Evolutionary conservation across 2,113 vertebrate genomes (phyloP), one percentile per base, ranked within the genome.

Genomic region (Argyrosomus japonicus): DNA sequence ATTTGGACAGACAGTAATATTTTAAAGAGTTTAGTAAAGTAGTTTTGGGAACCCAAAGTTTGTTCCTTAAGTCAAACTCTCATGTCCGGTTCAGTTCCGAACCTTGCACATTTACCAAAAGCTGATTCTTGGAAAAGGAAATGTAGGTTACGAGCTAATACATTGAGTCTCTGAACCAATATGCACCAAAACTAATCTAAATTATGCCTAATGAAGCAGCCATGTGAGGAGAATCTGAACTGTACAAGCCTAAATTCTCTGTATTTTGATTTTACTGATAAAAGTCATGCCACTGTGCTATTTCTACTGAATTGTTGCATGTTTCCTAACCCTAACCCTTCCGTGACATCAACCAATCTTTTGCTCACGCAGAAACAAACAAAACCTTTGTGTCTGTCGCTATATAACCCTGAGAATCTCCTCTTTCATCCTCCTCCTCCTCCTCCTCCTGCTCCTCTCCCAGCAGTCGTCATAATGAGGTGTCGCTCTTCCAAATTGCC

Each of bases 401-500:
- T 58, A 54, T 11, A 73, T 68, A 56, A 19, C 10, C 47, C 40
- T 5, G 54, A 71, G 45, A 71, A 57, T 21, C 61, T 62, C 68
- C 73, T 27, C 60, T 4, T 36, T 29, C 68, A 53, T 36, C 51
- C 45, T 14, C 14, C n/a, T 40, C 75, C 19, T 65, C 32, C 23
- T 36, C 51, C 45, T 19, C 14, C n/a, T 40, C 75, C 19, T 67
- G 36, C 36, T 40, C 36, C 45, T 23, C 56, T 61, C 82, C 75
- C 64, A 21, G 9, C 51, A 74, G 62, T 77, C 15, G 54, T 90
- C 81, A 68, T 91, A 74, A 89, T 89, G 90, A 87, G 68, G 76
- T 86, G 83, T 92, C 88, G 71, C 86, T 90, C 84, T 81, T 83
- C 74, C 63, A 92, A 93, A 88, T 93, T 85, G 79, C 86, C 78